A percentile compares a stretch with the other conserved stretches of the same genome.
These are phyloP conservation scores for Erebia ligea DNA, from an alignment of 2,888 invertebrate genomes.

Conservation along the genomic window DNA sequence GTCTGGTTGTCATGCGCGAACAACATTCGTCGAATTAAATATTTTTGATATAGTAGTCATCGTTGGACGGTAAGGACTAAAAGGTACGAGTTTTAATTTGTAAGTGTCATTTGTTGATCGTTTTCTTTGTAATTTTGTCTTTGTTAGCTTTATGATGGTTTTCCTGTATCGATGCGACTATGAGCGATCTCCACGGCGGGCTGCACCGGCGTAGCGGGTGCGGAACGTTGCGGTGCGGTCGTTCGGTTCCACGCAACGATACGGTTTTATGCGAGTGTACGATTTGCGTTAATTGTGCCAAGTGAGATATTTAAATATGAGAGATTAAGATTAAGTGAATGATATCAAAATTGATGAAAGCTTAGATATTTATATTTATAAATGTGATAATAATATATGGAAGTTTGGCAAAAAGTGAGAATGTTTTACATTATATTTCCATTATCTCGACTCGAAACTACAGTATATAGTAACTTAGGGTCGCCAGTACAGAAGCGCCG, in stretches of 20 bases:
- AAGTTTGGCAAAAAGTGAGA: constrained; percentile 74
- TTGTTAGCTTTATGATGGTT: constrained; percentile 80
- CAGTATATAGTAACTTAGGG: constrained; percentile 51
- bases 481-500: constrained; percentile 29
- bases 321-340: constrained; percentile 81
- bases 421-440: constrained; percentile 68
- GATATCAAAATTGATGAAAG: constrained; percentile 79
- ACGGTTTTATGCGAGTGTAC: constrained; percentile 70
- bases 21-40: constrained; percentile 37
- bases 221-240: constrained; percentile 61
- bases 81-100: constrained; percentile 78
- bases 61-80: constrained; percentile 73
- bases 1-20: constrained; percentile 23
- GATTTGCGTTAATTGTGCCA: constrained; percentile 81
- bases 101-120: constrained; percentile 81
- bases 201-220: constrained; percentile 48
- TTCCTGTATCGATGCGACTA: constrained; percentile 60
- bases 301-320: constrained; percentile 80
- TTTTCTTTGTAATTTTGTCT: constrained; percentile 81
- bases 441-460: constrained; percentile 42
- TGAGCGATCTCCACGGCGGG: constrained; percentile 37
- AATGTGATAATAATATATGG: constrained; percentile 81
- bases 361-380: constrained; percentile 79
- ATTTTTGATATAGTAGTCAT: constrained; percentile 72
- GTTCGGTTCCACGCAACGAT: constrained; percentile 42